Evolutionary conservation across 1,140 invertebrate species (phyloP).

Genomic region (Steinernema khuongi): DNA sequence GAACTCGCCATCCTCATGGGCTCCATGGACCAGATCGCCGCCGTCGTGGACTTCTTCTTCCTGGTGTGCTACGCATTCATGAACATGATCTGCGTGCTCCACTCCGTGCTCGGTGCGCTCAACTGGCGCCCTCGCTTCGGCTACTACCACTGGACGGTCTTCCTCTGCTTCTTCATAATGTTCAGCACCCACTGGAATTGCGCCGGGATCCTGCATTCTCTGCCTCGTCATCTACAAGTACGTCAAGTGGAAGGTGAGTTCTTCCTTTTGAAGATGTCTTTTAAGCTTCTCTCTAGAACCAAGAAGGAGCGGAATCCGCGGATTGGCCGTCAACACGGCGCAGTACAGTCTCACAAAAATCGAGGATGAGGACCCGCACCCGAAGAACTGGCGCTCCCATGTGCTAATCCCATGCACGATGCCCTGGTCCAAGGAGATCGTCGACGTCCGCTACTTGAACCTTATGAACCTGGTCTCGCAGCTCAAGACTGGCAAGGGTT

Average conservation of each 20-base stretch:
- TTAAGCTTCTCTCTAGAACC: slow-evolving; percentile 68
- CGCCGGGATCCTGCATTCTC: slow-evolving; percentile 85
- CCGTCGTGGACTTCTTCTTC: slow-evolving; percentile 71
- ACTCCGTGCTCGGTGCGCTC: slow-evolving; percentile 84
- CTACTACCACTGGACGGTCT: slow-evolving; percentile 93
- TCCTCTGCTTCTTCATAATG: slow-evolving; percentile 93
- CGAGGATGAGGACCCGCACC: slow-evolving; percentile 52
- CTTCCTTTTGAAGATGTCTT: slow-evolving; percentile 13
- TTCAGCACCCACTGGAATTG: slow-evolving; percentile 99
- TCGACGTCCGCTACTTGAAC: slow-evolving; percentile 52
- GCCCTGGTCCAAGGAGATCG: slow-evolving; percentile 51
- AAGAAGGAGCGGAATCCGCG: slow-evolving; percentile 96
- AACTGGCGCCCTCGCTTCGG: slow-evolving; percentile 96
- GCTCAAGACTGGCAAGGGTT: slow-evolving; percentile 66
- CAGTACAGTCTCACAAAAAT: slow-evolving; percentile 73
- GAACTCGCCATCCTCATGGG: slow-evolving; percentile 55
- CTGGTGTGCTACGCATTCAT: slow-evolving; percentile 99
- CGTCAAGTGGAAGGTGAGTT: slow-evolving; percentile 85
- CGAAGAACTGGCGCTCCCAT: slow-evolving; percentile 55
- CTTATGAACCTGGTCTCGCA: no score
- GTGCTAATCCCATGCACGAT: slow-evolving; percentile 50
- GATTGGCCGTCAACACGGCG: slow-evolving; percentile 89
- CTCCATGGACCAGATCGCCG: slow-evolving; percentile 55
- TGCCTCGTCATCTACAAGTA: slow-evolving; percentile 80
- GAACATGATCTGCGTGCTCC: slow-evolving; percentile 92